Percentiles rank a stretch among this genome's conserved stretches.
phyloP scores from a whole-genome alignment of 2,888 invertebrate genomes.

The Carpatolechia fugitivella region DNA sequence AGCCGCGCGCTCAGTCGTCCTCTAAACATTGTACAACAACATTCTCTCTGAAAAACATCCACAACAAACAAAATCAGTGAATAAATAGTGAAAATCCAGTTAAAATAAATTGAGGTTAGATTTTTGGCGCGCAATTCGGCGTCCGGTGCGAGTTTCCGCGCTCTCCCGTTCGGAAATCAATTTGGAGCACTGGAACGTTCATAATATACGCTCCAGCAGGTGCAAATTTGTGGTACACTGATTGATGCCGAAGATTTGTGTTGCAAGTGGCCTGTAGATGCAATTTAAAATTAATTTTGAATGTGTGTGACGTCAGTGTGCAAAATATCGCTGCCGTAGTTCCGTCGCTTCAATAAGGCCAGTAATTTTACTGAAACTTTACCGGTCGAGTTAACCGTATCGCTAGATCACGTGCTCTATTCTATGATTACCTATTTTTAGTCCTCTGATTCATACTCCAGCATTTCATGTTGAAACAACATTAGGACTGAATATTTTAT shows the following conservation, averaged over 20 bases:
- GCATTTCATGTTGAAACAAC: background rate
- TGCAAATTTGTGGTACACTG: constrained; percentile 21
- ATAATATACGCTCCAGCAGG: constrained; percentile 29
- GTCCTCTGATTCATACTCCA: constrained; percentile 5
- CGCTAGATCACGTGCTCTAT: background rate
- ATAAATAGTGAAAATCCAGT: constrained; percentile 24
- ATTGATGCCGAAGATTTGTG: constrained; percentile 11
- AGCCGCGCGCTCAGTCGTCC: constrained; percentile 54
- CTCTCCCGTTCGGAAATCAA: constrained; percentile 24
- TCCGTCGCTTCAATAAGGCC: background rate
- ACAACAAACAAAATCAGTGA: constrained; percentile 27
- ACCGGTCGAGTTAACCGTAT: background rate
- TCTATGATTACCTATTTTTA: background rate
- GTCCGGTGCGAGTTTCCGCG: constrained; percentile 28
- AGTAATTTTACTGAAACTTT: background rate
- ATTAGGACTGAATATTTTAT: background rate
- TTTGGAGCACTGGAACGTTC: constrained; percentile 38
- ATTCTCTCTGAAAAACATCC: constrained; percentile 35
- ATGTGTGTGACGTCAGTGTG: background rate
- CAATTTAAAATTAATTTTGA: constrained; percentile 1
- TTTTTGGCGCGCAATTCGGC: constrained; percentile 28
- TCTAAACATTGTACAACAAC: constrained; percentile 59
- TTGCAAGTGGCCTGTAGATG: constrained; percentile 9
- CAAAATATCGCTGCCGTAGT: background rate
- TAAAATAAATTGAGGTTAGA: constrained; percentile 26